Percentiles rank a stretch among this genome's conserved stretches.
Evolutionary conservation across 2,113 vertebrate genomes (phyloP).

Genomic region (Phalacrocorax aristotelis): DNA sequence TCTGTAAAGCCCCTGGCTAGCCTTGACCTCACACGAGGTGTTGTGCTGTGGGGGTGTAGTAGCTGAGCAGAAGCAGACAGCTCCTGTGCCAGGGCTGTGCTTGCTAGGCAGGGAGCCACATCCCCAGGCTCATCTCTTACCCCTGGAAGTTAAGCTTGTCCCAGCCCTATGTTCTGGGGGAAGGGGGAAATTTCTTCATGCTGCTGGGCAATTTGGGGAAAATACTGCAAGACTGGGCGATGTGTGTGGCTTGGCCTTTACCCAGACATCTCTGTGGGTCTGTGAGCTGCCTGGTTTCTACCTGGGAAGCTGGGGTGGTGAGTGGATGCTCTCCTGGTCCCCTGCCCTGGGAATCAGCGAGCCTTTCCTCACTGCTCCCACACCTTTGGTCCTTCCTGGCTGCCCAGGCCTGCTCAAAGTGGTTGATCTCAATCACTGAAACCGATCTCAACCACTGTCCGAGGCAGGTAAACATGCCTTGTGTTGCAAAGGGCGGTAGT

Average conservation of each 20-base stretch:
- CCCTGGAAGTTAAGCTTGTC: not conserved
- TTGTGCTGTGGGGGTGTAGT: not conserved
- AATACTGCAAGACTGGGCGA: not conserved
- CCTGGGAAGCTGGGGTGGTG: not conserved
- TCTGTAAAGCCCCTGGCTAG: not conserved
- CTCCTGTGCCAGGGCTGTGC: not conserved
- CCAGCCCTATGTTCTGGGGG: not conserved
- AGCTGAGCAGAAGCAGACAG: not conserved
- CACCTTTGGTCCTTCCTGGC: not conserved
- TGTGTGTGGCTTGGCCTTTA: not conserved
- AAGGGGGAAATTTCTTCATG: not conserved
- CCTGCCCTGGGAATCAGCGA: not conserved
- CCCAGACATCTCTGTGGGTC: not conserved
- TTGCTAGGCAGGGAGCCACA: not conserved
- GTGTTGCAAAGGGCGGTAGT: not conserved
- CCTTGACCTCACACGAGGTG: not conserved
- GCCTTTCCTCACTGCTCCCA: not conserved
- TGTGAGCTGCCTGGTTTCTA: not conserved
- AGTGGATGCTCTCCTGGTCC: not conserved
- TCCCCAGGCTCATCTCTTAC: not conserved
- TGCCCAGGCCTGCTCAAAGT: not conserved
- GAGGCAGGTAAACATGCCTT: not conserved
- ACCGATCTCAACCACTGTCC: not conserved
- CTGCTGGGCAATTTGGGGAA: not conserved
- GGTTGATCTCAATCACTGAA: not conserved